Base-by-base conservation (phyloP, 2,888 invertebrate genomes). In the Scrobipalpa atriplicella region DNA sequence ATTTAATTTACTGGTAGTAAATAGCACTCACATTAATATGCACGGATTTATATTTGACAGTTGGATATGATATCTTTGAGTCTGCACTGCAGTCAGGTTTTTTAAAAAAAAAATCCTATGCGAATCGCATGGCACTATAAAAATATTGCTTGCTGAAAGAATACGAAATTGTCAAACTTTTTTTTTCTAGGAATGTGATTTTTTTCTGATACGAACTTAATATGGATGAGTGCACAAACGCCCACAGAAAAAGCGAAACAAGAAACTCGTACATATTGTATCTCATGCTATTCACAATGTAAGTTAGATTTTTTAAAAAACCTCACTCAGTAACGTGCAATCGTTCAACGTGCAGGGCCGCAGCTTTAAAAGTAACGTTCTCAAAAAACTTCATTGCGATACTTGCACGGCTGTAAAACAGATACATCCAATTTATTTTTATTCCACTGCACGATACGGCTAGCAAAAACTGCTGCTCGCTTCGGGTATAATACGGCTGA, bases 381-480 rank as follows among this genome's bases (percentile, higher is more conserved):
- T 16, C n/a, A n/a, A 47, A 47, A 47, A 47, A 47, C 47, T 52
- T 10, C 52, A 19, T 7, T 18, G 8, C 52, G 36, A 21, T n/a
- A 56, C 9, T 56, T 36, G 36, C 56, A 29, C 36, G 36, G n/a
- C 19, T 19, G 19, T 36, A 29, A 56, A 56, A 61, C 39, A 62
- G 16, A 43, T 21, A 2, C 43, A 62, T 62, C 19, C 39, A 13
- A 62, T 62, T 41, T 43, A 43, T 62, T 43, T 62, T 43, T 62
- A 43, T 62, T 43, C 13, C 21, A 43, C 6, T 13, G 62, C 1
- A 36, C 63, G 66, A 78, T 77, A 76, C 73, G 81, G 83, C 84
- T 82, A 78, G 84, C 83, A 86, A 86, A 86, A 86, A 86, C 86
- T 85, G 83, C 85, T 84, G 81, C 75, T 78, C 78, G 76, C 79